Evolutionary conservation across 2,888 invertebrate species (phyloP).

Genomic region (Drosophila nigritarsus): DNA sequence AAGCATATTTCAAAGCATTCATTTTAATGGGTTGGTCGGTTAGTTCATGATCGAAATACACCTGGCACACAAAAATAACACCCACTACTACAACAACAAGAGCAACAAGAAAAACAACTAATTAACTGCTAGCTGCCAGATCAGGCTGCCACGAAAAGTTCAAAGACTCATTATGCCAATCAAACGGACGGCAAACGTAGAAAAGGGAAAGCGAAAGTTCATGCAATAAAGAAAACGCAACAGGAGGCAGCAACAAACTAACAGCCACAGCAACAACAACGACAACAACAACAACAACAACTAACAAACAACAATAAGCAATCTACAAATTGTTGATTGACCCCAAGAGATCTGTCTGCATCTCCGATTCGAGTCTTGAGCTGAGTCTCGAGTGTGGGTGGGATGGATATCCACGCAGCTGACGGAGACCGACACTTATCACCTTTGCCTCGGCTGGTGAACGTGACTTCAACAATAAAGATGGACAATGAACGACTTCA

Average conservation of each 20-base stretch:
- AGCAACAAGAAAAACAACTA: slow-evolving; percentile 22
- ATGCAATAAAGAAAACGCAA: slow-evolving; percentile 59
- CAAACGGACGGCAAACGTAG: slow-evolving; percentile 50
- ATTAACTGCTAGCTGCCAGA: slow-evolving; percentile 51
- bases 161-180: slow-evolving; percentile 63
- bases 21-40: slow-evolving; percentile 6
- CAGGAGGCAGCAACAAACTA: slow-evolving; percentile 58
- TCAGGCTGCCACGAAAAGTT: slow-evolving; percentile 54
- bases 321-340: slow-evolving; percentile 66
- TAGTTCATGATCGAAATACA: slow-evolving; percentile 35
- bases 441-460: slow-evolving; percentile 53
- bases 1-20: slow-evolving; percentile 34
- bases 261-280: slow-evolving; percentile 22
- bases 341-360: slow-evolving; percentile 57
- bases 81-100: slow-evolving; percentile 4
- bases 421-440: slow-evolving; percentile 62
- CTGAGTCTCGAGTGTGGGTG: slow-evolving; percentile 42
- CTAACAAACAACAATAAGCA: slow-evolving; percentile 34
- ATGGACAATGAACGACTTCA: background rate
- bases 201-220: slow-evolving; percentile 78
- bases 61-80: slow-evolving; percentile 30
- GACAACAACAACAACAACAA: slow-evolving; percentile 35
- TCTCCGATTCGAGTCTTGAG: slow-evolving; percentile 25
- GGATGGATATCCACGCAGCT: slow-evolving; percentile 40
- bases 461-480: slow-evolving; percentile 53